Evolutionary conservation across 2,113 vertebrate species (phyloP).

Genomic region (Opisthocomus hoazin): DNA sequence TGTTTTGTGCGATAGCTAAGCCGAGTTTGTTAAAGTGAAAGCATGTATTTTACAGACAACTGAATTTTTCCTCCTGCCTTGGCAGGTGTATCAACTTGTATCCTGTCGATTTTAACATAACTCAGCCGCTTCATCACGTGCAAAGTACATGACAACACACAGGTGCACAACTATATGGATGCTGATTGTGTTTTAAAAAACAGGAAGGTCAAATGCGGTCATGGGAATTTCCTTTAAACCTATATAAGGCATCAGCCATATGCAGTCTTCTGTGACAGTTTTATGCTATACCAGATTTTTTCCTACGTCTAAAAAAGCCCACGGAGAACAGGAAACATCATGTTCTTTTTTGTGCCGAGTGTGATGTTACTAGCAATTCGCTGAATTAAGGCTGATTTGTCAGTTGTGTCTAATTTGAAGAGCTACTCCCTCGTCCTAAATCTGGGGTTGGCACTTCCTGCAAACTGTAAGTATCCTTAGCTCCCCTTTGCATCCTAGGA

Average conservation of each 20-base stretch:
- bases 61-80: not conserved
- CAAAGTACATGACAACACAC: not conserved
- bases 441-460: not conserved
- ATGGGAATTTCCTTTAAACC: conserved; percentile 41
- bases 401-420: conserved; percentile 17
- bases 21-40: not conserved
- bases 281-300: conserved; percentile 18
- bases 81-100: not conserved
- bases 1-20: not conserved
- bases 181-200: not conserved
- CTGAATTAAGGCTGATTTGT: conserved; percentile 38
- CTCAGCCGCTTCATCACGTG: not conserved
- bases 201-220: conserved; percentile 17
- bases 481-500: conserved; percentile 12
- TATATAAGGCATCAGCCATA: conserved; percentile 19
- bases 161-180: not conserved
- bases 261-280: conserved; percentile 15
- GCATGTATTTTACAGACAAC: not conserved
- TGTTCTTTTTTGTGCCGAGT: conserved; percentile 44
- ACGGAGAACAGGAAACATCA: conserved; percentile 12
- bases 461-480: conserved; percentile 15
- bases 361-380: conserved; percentile 24
- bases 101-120: not conserved
- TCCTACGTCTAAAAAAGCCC: conserved; percentile 31
- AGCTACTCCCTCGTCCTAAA: conserved; percentile 32